Evolutionary conservation across 2,797 vertebrate species (phyloP).

Genomic region (Dicrostonyx torquatus): DNA sequence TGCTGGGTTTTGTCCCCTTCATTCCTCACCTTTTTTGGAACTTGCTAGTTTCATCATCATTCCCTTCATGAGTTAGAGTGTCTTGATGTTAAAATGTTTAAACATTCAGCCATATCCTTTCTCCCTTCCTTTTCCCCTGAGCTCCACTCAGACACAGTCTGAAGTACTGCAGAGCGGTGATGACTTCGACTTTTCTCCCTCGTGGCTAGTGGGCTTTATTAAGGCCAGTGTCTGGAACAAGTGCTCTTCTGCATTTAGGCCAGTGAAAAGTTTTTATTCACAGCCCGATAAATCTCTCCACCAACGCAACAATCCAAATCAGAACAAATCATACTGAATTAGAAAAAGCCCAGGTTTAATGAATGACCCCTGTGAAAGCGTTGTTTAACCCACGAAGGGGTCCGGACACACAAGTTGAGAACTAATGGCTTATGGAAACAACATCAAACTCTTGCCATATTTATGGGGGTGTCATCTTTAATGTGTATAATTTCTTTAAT

Average conservation of each 20-base stretch:
- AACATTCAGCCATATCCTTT: not conserved
- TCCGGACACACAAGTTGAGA: not conserved
- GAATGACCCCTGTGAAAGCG: not conserved
- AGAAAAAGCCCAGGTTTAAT: too few relatives aligned
- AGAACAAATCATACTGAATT: too few relatives aligned
- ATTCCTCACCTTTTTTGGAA: constrained; percentile 40
- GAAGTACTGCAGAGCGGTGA: constrained; percentile 3
- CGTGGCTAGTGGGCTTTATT: constrained; percentile 1
- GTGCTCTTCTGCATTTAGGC: not conserved
- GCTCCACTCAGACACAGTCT: constrained; percentile 3
- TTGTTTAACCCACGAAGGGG: not conserved
- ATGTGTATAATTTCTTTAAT: not conserved
- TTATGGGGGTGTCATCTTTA: constrained; percentile 21
- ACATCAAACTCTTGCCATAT: not conserved
- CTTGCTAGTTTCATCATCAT: not conserved
- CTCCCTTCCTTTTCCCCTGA: not conserved
- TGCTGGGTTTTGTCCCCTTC: not conserved
- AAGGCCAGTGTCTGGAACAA: constrained; percentile 30
- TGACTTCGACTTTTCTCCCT: constrained; percentile 6
- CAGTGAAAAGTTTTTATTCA: too few relatives aligned
- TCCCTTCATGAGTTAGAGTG: not conserved
- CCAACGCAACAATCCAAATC: too few relatives aligned
- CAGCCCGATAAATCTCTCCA: too few relatives aligned
- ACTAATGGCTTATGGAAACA: not conserved
- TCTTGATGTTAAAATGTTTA: constrained; percentile 26